These are phyloP conservation scores for Musca domestica DNA, from an alignment of 1,140 invertebrate species.

Conservation along the genomic window DNA sequence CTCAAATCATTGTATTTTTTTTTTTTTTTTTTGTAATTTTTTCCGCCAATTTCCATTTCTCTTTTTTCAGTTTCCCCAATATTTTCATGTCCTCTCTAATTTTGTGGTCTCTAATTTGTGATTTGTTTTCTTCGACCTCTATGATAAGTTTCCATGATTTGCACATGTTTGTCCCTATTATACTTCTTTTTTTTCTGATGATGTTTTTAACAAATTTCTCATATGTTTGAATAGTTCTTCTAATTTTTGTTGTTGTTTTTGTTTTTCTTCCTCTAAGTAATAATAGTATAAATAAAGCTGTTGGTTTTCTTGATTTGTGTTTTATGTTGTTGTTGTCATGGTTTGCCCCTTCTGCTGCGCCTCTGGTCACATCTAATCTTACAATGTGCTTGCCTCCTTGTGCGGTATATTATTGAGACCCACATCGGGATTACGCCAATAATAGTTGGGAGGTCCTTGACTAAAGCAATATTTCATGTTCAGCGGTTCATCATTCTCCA, in stretches of 20 bases:
- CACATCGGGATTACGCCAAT: conserved; percentile 66
- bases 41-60: too few species aligned
- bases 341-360: neutral
- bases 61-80: too few species aligned
- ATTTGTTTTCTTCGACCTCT: too few species aligned
- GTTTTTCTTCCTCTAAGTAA: conserved; percentile 1
- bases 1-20: too few species aligned
- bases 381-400: conserved; percentile 62
- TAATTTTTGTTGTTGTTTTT: conserved; percentile 10
- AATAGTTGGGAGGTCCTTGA: conserved; percentile 75
- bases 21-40: too few species aligned
- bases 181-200: too few species aligned
- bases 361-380: conserved; percentile 33
- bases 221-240: neutral
- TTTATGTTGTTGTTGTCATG: neutral
- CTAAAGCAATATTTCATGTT: conserved; percentile 84
- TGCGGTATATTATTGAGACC: conserved; percentile 79
- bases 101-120: too few species aligned
- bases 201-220: too few species aligned
- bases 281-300: conserved; percentile 19
- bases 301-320: neutral
- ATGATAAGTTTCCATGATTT: too few species aligned
- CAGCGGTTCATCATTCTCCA: conserved; percentile 75
- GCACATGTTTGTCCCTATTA: too few species aligned
- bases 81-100: too few species aligned